Percentiles rank a stretch among this genome's conserved stretches.
Conservation (phyloP, 2,888 invertebrate species). For the Meloe dianella region DNA sequence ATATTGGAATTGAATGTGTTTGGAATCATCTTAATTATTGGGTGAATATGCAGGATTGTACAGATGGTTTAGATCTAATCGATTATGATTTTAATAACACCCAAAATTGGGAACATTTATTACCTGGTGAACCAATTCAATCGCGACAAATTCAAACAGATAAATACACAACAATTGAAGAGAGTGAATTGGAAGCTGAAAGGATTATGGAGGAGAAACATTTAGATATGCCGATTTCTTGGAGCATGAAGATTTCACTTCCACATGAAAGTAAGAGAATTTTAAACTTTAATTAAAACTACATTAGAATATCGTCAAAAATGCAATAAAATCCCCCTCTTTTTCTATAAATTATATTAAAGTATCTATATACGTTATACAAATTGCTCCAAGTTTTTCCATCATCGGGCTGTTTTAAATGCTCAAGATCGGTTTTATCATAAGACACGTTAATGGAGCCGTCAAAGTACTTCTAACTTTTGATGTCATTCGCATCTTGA, state of each 20-base stretch:
- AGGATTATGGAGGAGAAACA: constrained; percentile 70
- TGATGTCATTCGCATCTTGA: too few species aligned
- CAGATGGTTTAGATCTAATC: constrained; percentile 61
- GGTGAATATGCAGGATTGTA: constrained; percentile 70
- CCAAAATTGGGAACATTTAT: constrained; percentile 74
- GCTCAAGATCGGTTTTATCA: too few species aligned
- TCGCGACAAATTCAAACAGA: constrained; percentile 52
- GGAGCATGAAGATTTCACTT: constrained; percentile 74
- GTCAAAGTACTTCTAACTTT: too few species aligned
- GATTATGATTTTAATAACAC: constrained; percentile 69
- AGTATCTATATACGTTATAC: too few species aligned
- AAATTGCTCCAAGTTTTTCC: too few species aligned
- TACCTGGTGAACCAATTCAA: constrained; percentile 71
- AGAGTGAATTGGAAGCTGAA: constrained; percentile 61
- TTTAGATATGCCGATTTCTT: constrained; percentile 76
- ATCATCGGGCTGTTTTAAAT: too few species aligned
- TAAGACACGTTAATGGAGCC: too few species aligned
- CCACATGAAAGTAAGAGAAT: constrained; percentile 64
- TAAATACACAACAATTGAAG: constrained; percentile 60
- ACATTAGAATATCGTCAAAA: too few species aligned
- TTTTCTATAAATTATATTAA: too few species aligned
- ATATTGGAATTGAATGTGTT: constrained; percentile 80
- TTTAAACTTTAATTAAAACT: too few species aligned
- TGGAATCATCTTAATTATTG: constrained; percentile 90
- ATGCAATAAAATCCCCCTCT: too few species aligned